These are phyloP conservation scores for Neolamprologus fasciatus DNA, from an alignment of 2,113 vertebrate species.

Conservation along the genomic window DNA sequence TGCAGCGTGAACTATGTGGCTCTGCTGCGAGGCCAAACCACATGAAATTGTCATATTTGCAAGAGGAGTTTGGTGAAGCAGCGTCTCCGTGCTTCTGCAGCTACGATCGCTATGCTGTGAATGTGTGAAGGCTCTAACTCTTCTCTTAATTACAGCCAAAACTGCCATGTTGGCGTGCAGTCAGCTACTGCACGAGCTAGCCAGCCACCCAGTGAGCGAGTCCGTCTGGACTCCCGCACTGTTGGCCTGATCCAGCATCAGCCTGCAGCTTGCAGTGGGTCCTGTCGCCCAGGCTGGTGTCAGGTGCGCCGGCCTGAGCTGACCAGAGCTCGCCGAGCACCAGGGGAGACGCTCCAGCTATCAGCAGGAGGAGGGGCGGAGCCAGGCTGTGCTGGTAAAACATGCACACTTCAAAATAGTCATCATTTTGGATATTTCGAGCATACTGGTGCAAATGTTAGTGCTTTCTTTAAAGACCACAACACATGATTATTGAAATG, in stretches of 20 bases:
- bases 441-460: background rate
- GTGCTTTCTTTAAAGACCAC: background rate
- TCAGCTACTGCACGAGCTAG: background rate
- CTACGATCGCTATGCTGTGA: background rate
- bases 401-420: background rate
- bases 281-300: background rate
- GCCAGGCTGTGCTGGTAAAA: background rate
- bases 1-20: background rate
- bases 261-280: background rate
- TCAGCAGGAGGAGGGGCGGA: background rate
- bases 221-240: background rate
- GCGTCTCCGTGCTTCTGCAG: background rate
- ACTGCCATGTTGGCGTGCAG: conserved; percentile 27
- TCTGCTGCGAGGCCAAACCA: background rate
- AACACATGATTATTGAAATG: background rate
- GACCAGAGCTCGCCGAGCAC: background rate
- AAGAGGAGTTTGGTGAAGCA: background rate
- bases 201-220: conserved; percentile 29
- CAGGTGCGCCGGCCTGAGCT: background rate
- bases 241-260: conserved; percentile 15
- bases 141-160: conserved; percentile 5
- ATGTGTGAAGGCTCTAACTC: background rate
- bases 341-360: background rate
- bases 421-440: fast-evolving
- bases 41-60: conserved; percentile 8